These are phyloP conservation scores for Ammospiza caudacuta DNA, from an alignment of 2,113 vertebrate species.

Conservation along the genomic window DNA sequence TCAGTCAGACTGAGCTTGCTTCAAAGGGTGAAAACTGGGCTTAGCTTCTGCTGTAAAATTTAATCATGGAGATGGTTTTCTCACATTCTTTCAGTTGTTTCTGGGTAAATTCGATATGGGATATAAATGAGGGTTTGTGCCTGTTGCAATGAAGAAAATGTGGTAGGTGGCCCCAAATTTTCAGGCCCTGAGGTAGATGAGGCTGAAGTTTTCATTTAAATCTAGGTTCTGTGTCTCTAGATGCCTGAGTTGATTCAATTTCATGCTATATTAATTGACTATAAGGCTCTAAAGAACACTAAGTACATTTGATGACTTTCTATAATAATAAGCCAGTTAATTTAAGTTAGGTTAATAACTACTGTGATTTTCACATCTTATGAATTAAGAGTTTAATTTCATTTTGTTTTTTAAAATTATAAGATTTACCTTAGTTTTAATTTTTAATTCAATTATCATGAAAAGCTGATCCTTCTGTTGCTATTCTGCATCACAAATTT, in stretches of 20 bases:
- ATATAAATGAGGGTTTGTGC: slow-evolving; percentile 10
- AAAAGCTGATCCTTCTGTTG: background rate
- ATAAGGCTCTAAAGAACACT: slow-evolving; percentile 41
- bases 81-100: slow-evolving; percentile 7
- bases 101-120: slow-evolving; percentile 25
- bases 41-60: slow-evolving; percentile 16
- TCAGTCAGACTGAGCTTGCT: slow-evolving; percentile 31
- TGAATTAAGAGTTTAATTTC: slow-evolving; percentile 39
- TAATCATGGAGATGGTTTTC: slow-evolving; percentile 38
- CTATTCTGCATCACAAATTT: background rate
- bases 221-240: slow-evolving; percentile 43
- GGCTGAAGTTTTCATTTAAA: slow-evolving; percentile 53
- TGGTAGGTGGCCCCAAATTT: slow-evolving; percentile 48
- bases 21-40: slow-evolving; percentile 56
- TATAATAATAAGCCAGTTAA: slow-evolving; percentile 55
- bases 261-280: slow-evolving; percentile 63
- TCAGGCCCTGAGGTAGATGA: slow-evolving; percentile 28
- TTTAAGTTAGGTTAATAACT: slow-evolving; percentile 57
- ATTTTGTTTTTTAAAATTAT: slow-evolving; percentile 2
- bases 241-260: slow-evolving; percentile 58
- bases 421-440: slow-evolving; percentile 31
- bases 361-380: slow-evolving; percentile 38
- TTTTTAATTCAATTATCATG: slow-evolving; percentile 10
- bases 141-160: background rate
- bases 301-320: slow-evolving; percentile 61